These are phyloP conservation scores for Oryzias melastigma DNA, from an alignment of 2,113 vertebrate species.

Conservation along the genomic window DNA sequence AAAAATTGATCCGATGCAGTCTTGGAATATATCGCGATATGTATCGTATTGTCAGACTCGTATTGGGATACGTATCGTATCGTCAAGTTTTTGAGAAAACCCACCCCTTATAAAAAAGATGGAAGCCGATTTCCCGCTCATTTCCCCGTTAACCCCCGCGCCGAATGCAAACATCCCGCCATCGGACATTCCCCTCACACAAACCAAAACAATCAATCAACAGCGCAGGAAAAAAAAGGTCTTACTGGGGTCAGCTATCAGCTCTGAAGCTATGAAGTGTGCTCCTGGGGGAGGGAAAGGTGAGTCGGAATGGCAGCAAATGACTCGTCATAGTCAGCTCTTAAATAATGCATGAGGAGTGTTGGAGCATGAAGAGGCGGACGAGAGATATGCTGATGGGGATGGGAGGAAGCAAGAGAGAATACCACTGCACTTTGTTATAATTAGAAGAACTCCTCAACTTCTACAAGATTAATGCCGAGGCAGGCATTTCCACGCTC, in stretches of 20 bases:
- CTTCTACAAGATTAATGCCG: constrained; percentile 56
- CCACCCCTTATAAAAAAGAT: background rate
- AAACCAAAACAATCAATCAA: constrained; percentile 33
- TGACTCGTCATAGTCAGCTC: constrained; percentile 59
- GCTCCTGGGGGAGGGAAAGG: constrained; percentile 46
- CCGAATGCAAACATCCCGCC: background rate
- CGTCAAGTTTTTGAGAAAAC: no score
- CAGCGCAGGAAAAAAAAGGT: constrained; percentile 12
- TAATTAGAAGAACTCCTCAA: constrained; percentile 70
- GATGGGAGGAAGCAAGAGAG: constrained; percentile 6
- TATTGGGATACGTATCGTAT: no score
- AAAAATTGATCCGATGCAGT: no score
- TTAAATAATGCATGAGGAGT: constrained; percentile 77
- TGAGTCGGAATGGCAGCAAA: constrained; percentile 65
- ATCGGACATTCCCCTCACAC: background rate
- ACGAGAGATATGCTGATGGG: constrained; percentile 43
- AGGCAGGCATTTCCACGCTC: constrained; percentile 29
- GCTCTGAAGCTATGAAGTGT: constrained; percentile 32
- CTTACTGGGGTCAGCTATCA: constrained; percentile 45
- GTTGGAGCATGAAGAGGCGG: constrained; percentile 62
- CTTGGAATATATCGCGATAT: no score
- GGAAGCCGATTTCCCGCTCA: constrained; percentile 17
- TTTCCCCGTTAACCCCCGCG: constrained; percentile 8
- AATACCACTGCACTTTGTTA: constrained; percentile 64
- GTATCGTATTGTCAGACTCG: no score